Evolutionary conservation across 2,113 vertebrate species (phyloP).

Genomic region (Clarias magur): DNA sequence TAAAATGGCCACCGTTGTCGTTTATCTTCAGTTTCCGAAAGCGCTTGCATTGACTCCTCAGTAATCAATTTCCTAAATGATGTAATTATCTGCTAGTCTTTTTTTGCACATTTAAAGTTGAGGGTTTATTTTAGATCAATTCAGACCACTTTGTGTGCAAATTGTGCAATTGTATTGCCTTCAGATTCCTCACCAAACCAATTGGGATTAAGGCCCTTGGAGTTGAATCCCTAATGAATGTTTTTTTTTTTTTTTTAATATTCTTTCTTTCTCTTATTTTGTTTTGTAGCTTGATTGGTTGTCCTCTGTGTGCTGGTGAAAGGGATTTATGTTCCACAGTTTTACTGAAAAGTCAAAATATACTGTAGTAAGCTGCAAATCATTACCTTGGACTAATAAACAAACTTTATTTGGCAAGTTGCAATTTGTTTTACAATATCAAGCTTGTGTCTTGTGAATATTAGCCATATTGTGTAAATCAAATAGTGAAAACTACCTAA

Average conservation of each 20-base stretch:
- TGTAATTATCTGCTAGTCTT: constrained; percentile 84
- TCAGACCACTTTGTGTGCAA: constrained; percentile 85
- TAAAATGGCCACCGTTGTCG: constrained; percentile 79
- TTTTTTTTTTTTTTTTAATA: constrained; percentile 28
- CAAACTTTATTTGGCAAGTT: neutral
- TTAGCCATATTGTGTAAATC: neutral
- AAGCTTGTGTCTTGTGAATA: neutral
- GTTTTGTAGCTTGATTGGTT: constrained; percentile 47
- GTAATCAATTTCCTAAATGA: constrained; percentile 90
- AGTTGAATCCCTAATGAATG: constrained; percentile 77
- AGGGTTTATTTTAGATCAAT: constrained; percentile 89
- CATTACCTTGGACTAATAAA: constrained; percentile 27
- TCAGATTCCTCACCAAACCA: constrained; percentile 84
- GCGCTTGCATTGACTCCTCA: constrained; percentile 83
- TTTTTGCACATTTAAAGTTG: constrained; percentile 83
- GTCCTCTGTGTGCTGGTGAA: constrained; percentile 68
- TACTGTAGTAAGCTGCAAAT: constrained; percentile 49
- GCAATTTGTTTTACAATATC: neutral
- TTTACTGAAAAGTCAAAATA: constrained; percentile 41
- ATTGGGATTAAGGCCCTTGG: constrained; percentile 72
- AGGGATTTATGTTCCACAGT: constrained; percentile 46
- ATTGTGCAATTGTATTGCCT: constrained; percentile 82
- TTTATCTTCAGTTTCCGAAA: constrained; percentile 85
- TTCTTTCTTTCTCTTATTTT: constrained; percentile 18
- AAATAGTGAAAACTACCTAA: neutral